A percentile compares a stretch with the other conserved stretches of the same genome.
Conservation (phyloP, 2,888 invertebrate genomes). For the Nematopogon swammerdamellus region DNA sequence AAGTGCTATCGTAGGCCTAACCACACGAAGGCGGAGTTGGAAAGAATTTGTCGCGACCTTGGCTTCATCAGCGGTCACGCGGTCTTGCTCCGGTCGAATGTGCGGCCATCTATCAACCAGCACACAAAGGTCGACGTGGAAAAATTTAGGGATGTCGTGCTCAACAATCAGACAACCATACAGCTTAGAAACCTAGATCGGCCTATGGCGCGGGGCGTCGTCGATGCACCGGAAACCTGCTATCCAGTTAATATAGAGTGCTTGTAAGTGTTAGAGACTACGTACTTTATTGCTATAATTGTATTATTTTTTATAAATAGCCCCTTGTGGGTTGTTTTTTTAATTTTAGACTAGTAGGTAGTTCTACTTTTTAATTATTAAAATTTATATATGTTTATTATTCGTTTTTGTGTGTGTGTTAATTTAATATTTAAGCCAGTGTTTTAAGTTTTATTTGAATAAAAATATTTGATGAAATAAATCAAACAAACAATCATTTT, state of each 20-base stretch:
- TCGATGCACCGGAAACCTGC: constrained; percentile 27
- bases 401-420: not conserved
- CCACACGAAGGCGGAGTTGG: constrained; percentile 50
- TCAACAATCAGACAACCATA: constrained; percentile 36
- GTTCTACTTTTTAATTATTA: constrained; percentile 4
- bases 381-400: constrained; percentile 7
- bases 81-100: constrained; percentile 26
- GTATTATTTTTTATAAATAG: too few relatives aligned
- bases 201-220: constrained; percentile 30
- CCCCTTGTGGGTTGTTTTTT: too few relatives aligned
- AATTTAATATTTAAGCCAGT: too few relatives aligned
- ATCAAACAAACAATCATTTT: too few relatives aligned
- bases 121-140: constrained; percentile 30
- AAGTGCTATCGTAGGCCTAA: constrained; percentile 60
- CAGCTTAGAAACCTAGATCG: constrained; percentile 32
- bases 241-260: constrained; percentile 49
- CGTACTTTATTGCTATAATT: not conserved
- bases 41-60: constrained; percentile 59
- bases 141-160: constrained; percentile 29
- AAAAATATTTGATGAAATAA: too few relatives aligned
- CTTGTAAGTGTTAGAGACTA: constrained; percentile 17
- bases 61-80: constrained; percentile 59
- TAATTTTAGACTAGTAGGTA: not conserved
- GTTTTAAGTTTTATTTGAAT: too few relatives aligned
- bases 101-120: constrained; percentile 19